Conservation (phyloP, 2,797 vertebrate genomes). For the Pantherophis vulpinus region DNA sequence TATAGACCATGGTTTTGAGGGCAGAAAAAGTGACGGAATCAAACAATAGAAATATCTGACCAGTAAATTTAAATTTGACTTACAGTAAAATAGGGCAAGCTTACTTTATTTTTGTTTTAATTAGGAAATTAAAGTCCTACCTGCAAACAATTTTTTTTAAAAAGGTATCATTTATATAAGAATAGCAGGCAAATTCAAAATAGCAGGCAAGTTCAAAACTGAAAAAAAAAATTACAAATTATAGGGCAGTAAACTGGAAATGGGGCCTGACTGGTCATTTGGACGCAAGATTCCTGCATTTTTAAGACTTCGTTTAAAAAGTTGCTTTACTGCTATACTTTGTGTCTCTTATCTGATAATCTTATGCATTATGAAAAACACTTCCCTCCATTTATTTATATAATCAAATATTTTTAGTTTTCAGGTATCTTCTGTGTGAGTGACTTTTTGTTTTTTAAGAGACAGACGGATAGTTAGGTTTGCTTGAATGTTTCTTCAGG, state of each 20-base stretch:
- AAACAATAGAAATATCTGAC: background rate
- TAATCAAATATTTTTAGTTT: background rate
- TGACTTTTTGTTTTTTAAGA: background rate
- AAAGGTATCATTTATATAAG: background rate
- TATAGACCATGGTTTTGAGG: background rate
- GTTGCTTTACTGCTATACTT: background rate
- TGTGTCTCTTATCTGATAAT: background rate
- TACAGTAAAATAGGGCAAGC: background rate
- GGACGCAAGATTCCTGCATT: background rate
- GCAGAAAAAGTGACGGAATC: background rate
- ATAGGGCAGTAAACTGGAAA: background rate
- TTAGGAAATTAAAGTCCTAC: background rate
- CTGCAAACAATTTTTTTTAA: background rate
- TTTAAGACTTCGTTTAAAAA: background rate
- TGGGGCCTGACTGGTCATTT: background rate
- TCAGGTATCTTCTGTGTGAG: background rate
- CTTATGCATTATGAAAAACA: background rate
- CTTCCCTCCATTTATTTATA: too few species aligned
- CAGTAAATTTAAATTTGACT: background rate
- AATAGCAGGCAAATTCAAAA: background rate
- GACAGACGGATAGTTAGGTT: background rate
- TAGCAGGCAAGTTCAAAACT: background rate
- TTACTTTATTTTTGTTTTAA: background rate
- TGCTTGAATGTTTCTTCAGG: background rate
- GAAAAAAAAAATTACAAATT: background rate